These are phyloP conservation scores for Macaria notata DNA, from an alignment of 2,888 invertebrate species.

Conservation along the genomic window DNA sequence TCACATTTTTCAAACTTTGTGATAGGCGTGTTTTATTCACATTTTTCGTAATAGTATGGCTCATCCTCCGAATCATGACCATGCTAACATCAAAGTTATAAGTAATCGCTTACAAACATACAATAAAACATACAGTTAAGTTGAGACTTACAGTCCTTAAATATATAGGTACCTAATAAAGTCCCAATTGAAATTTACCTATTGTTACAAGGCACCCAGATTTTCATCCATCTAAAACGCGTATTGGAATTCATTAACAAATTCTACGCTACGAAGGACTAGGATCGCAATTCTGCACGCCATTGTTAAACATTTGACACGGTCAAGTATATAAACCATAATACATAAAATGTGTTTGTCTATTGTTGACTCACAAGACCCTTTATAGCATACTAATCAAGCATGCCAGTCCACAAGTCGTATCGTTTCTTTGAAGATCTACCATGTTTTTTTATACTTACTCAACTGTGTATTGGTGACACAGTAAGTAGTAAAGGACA, in stretches of 20 bases:
- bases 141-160: too few relatives aligned
- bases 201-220: slow-evolving; percentile 2
- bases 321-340: slow-evolving; percentile 55
- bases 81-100: too few relatives aligned
- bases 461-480: slow-evolving; percentile 37
- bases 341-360: slow-evolving; percentile 5
- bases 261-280: slow-evolving; percentile 41
- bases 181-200: background rate
- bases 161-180: too few relatives aligned
- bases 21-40: too few relatives aligned
- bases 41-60: too few relatives aligned
- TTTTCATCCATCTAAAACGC: slow-evolving; percentile 37
- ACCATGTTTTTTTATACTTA: slow-evolving; percentile 30
- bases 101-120: too few relatives aligned
- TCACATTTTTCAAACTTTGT: too few relatives aligned
- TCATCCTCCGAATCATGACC: too few relatives aligned
- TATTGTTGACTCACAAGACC: slow-evolving; percentile 12
- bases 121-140: too few relatives aligned
- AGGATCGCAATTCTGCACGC: slow-evolving; percentile 45
- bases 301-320: slow-evolving; percentile 56
- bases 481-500: background rate
- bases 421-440: slow-evolving; percentile 58
- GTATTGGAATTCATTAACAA: slow-evolving; percentile 42
- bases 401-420: slow-evolving; percentile 41
- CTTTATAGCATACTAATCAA: slow-evolving; percentile 54